Percentiles rank a stretch among this genome's conserved stretches.
Evolutionary conservation across 2,113 vertebrate species (phyloP).

Genomic region (Junco hyemalis): DNA sequence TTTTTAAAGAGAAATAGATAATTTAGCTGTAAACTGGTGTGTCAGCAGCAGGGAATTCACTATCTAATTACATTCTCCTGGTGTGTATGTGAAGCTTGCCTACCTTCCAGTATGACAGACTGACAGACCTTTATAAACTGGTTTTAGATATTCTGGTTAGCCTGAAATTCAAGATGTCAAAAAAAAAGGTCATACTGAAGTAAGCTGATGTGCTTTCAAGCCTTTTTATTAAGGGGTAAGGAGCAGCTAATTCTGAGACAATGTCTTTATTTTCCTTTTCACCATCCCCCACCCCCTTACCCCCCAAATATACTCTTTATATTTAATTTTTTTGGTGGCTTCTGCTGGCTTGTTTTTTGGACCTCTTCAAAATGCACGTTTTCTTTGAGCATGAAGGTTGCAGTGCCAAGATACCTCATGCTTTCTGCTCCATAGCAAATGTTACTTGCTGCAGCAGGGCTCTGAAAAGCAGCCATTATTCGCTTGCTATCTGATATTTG

Average conservation of each 20-base stretch:
- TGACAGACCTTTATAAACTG: not conserved
- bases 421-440: not conserved
- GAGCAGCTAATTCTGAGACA: not conserved
- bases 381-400: not conserved
- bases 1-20: not conserved
- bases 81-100: not conserved
- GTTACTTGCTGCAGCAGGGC: not conserved
- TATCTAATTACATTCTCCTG: not conserved
- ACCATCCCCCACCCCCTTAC: not conserved
- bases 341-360: not conserved
- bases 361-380: not conserved
- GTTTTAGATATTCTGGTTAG: not conserved
- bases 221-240: not conserved
- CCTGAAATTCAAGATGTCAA: not conserved
- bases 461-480: slow-evolving; percentile 50
- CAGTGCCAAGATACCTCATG: not conserved
- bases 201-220: not conserved
- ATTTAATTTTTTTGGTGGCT: not conserved
- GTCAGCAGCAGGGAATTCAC: not conserved
- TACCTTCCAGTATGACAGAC: not conserved
- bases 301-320: not conserved
- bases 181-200: not conserved
- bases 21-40: not conserved
- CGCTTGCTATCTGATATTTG: not conserved
- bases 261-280: not conserved